Evolutionary conservation across 2,113 vertebrate genomes (phyloP), one percentile per base, ranked within the genome.

Genomic region (Lichenostomus cassidix): DNA sequence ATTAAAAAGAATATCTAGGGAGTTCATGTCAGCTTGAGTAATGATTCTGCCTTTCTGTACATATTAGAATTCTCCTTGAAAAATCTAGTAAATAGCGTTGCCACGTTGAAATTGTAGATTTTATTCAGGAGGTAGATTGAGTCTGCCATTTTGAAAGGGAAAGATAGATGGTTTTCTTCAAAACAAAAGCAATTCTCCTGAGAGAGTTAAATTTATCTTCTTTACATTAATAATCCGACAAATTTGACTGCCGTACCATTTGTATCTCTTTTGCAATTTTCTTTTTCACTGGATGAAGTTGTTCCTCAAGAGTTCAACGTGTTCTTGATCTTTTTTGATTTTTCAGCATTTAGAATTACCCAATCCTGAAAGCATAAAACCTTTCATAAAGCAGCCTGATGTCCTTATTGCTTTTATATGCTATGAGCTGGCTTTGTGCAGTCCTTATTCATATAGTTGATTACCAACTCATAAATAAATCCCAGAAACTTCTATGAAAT

Each of bases 1-100:
- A 98, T 97, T 98, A 96, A 97, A 97, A 97, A 95, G 92, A 81
- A 83, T 96, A 96, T 97, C 96, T 96, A 70, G 83, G 87, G 94
- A 35, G 88, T 94, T 97, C 83, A 78, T 94, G 97, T 97, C 96
- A 95, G 84, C 89, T 97, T 96, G 95, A 97, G 96, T 97, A 96
- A 97, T 97, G 97, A 95, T 87, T 75, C 39, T 27, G 94, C 93
- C 90, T 88, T 95, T 96, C 95, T 90, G 77, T 85, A 89, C 46
- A 60, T 95, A 87, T 50, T 95, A 94, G 91, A 97, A 87, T 90
- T 96, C 90, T 94, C 86, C 85, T 94, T 92, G 94, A 96, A 97
- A 83, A 92, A 93, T 92, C 89, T 71, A 69, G 75, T 90, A 95
- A 94, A 94, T n/a, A 80, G 42, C 37, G 69, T 85, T 96, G 58